Conservation (phyloP, 2,113 vertebrate genomes). For the Sciurus niger region DNA sequence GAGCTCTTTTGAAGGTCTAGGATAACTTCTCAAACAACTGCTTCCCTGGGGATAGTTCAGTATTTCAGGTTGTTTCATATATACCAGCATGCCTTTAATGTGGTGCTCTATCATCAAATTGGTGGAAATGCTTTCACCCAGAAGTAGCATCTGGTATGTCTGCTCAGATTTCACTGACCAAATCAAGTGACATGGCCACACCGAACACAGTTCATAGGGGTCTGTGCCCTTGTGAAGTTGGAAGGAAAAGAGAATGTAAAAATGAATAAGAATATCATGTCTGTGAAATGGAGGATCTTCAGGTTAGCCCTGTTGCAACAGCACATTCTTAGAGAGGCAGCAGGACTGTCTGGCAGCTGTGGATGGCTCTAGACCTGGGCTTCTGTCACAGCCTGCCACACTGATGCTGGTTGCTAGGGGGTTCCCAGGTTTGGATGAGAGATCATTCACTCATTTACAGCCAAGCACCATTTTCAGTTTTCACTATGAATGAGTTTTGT, state of each 20-base stretch:
- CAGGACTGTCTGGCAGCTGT: neutral
- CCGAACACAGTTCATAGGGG: neutral
- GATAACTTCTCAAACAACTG: neutral
- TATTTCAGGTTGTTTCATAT: neutral
- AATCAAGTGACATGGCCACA: neutral
- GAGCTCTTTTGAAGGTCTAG: neutral
- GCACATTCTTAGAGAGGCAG: neutral
- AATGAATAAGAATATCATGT: neutral
- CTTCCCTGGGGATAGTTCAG: neutral
- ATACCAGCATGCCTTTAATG: too few relatives aligned
- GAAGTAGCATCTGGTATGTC: neutral
- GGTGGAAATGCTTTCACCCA: neutral
- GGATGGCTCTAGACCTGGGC: neutral
- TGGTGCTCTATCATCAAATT: neutral
- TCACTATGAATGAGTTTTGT: constrained; percentile 46
- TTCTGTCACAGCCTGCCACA: neutral
- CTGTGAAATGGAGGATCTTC: neutral
- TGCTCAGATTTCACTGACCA: neutral
- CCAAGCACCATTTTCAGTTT: neutral
- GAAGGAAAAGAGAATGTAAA: neutral
- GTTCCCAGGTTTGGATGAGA: neutral
- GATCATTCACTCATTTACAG: neutral
- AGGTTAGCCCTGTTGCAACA: neutral
- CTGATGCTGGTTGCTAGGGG: neutral
- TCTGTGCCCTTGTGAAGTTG: neutral